Evolutionary conservation across 2,888 invertebrate species (phyloP), one percentile per base, ranked within the genome.

Genomic region (Ennomos quercinarius): DNA sequence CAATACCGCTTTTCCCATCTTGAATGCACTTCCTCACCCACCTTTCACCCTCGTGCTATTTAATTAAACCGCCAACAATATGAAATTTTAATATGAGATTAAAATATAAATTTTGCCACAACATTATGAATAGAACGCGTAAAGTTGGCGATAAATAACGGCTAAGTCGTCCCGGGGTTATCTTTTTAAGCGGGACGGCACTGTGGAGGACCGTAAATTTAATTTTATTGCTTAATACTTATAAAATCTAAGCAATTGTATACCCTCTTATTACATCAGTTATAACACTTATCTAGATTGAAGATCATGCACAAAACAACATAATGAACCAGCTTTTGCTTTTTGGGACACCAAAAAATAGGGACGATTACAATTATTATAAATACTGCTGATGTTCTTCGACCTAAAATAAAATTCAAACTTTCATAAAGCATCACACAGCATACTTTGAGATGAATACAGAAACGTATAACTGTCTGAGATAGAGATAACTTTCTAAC

Each of bases 121-220:
- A 74, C 73, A 71, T 82, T 76, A 76, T 83, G 80, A 81, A 83
- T 81, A 79, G 78, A 78, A 76, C 74, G 76, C 75, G 72, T 75
- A 66, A 81, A 82, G 75, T 80, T 73, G 72, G 67, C 72, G 68
- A 80, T 85, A 83, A 84, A 84, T 82, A 83, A 80, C 75, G 76
- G 70, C 77, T 76, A 81, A 81, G 79, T 78, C 77, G 77, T 83
- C 84, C 78, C 75, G 68, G 70, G 83, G 84, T 84, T 83, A 84
- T 84, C 84, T 83, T 80, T 80, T 78, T 78, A 80, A 81, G 79
- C 76, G 74, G 77, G 76, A 74, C 61, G 70, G 64, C 60, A 62
- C 64, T 67, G 72, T 74, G 76, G 78, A 79, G 75, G 68, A 68
- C 72, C 81, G 76, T 86, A 84, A 85, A 86, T 84, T 84, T 78